phyloP scores from a whole-genome alignment of 2,888 invertebrate species.

The Thysanoteuthis rhombus region DNA sequence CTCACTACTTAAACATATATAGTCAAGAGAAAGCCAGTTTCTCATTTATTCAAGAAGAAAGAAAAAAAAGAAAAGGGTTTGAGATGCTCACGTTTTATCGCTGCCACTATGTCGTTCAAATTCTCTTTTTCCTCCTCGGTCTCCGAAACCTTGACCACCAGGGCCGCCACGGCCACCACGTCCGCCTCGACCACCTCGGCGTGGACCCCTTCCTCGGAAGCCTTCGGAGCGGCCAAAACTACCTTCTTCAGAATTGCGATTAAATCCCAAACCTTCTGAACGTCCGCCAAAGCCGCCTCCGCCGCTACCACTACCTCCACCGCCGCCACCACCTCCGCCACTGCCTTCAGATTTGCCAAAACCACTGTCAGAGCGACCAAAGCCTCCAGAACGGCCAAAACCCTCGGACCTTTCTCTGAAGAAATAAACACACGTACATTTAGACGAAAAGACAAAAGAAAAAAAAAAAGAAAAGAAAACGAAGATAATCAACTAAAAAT shows the following conservation, averaged over 20 bases:
- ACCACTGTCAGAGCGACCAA: slow-evolving; percentile 28
- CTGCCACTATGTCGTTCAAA: slow-evolving; percentile 95
- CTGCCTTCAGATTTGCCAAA: slow-evolving; percentile 15
- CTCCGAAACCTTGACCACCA: slow-evolving; percentile 62
- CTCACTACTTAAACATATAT: no score
- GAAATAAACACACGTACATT: neutral
- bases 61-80: neutral
- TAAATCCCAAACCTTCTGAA: slow-evolving; percentile 20
- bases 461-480: neutral
- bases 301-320: neutral
- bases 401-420: slow-evolving; percentile 33
- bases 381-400: slow-evolving; percentile 32
- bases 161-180: slow-evolving; percentile 45
- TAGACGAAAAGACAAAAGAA: neutral
- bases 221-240: slow-evolving; percentile 29
- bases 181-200: slow-evolving; percentile 48
- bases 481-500: no score
- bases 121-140: slow-evolving; percentile 86
- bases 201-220: slow-evolving; percentile 36
- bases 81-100: slow-evolving; percentile 81
- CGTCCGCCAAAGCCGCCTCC: slow-evolving; percentile 21
- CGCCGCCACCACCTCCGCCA: slow-evolving; percentile 31
- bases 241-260: slow-evolving; percentile 28
- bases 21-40: no score
- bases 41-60: no score